Conservation (phyloP, 2,888 invertebrate genomes). For the Callyntrura guangdongensis region DNA sequence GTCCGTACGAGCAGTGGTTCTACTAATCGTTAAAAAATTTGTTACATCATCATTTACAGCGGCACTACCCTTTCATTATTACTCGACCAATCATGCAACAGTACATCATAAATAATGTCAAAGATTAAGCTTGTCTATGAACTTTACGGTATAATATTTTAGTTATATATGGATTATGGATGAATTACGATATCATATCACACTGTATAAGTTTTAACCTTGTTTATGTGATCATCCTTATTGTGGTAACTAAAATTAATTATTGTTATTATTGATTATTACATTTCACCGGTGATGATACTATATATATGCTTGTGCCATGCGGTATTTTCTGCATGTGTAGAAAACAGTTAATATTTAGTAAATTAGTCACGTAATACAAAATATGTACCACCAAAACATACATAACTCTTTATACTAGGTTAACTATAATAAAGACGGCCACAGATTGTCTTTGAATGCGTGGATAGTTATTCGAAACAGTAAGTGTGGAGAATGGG, state of each 20-base stretch:
- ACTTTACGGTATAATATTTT: not conserved
- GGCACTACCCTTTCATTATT: too few relatives aligned
- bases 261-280: slow-evolving; percentile 2
- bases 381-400: not conserved
- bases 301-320: not conserved
- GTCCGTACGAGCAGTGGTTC: too few relatives aligned
- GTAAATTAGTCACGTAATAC: not conserved
- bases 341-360: not conserved
- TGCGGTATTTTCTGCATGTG: not conserved
- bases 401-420: not conserved
- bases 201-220: slow-evolving; percentile 54
- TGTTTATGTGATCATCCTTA: slow-evolving; percentile 38
- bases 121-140: not conserved
- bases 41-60: too few relatives aligned
- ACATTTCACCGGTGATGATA: slow-evolving; percentile 37
- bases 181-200: slow-evolving; percentile 60
- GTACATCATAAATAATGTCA: not conserved
- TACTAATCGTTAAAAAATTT: too few relatives aligned
- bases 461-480: not conserved
- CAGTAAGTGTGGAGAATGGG: not conserved
- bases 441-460: slow-evolving; percentile 51
- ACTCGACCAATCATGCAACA: not conserved
- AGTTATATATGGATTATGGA: slow-evolving; percentile 34
- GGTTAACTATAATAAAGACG: slow-evolving; percentile 13
- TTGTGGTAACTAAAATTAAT: slow-evolving; percentile 40